Evolutionary conservation across 2,797 vertebrate genomes (phyloP), one percentile per base, ranked within the genome.

Genomic region (Cyprinodon diabolis): DNA sequence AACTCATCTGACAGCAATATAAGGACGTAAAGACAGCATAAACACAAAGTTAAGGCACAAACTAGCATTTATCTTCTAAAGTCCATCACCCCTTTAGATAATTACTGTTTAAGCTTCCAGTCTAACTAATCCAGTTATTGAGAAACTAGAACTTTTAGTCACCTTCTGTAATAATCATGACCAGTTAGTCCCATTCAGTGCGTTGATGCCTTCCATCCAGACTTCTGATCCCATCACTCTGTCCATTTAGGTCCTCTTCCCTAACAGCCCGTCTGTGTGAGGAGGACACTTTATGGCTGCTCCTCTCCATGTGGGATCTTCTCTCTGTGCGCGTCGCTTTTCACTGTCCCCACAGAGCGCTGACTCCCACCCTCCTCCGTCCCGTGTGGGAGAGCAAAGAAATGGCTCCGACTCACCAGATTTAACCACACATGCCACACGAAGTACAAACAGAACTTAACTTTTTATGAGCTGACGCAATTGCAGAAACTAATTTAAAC

Each of bases 101-200:
- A 89, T 40, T 15, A 81, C 84, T 77, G 82, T 77, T 84, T 90
- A 71, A 66, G 66, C 43, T 70, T 65, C 66, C 66, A 13, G 52
- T 74, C 56, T 47, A 58, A 79, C 19, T 84, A 69, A 82, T 76
- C 69, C 75, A 35, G 35, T 70, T 19, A 72, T 47, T 68, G 58
- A 86, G 7, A 79, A 74, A 85, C 65, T 72, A 5, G 45, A 25
- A 66, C 66, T 69, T 68, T 62, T 30, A 51, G 56, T 91, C 94
- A 95, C 93, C 94, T 93, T 77, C 77, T 75, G 81, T 17, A 37
- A 60, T 78, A 75, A 82, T 83, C 87, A 84, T 85, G 86, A 81
- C 83, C 87, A 51, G 79, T 75, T 30, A 80, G 65, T 84, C 86
- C 75, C 9, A 69, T 25, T 71, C 25, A 76, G 69, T 56, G 75